These are phyloP conservation scores for Dysmachus trigonus DNA, from an alignment of 2,888 invertebrate genomes.

Conservation along the genomic window DNA sequence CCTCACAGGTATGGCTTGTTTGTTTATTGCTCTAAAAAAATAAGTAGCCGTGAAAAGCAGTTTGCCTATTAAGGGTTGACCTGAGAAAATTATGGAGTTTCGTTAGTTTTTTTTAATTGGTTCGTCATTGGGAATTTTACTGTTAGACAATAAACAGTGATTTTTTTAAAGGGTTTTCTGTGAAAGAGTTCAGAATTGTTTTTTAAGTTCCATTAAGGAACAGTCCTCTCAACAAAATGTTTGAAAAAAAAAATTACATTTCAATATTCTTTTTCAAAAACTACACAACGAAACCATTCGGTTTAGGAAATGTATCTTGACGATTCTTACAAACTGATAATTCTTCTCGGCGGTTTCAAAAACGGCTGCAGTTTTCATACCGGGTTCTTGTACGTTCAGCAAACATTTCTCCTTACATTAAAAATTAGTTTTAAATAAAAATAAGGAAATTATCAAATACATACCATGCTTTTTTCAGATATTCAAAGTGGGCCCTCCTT, in stretches of 20 bases:
- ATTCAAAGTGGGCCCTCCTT: too few species aligned
- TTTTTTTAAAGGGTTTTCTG: not conserved
- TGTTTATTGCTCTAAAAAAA: not conserved
- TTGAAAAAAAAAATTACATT: not conserved
- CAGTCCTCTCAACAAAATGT: too few species aligned
- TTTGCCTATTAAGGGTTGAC: not conserved
- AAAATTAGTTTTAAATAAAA: too few species aligned
- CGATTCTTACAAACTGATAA: not conserved
- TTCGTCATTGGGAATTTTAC: not conserved
- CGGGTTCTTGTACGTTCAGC: too few species aligned
- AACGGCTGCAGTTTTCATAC: too few species aligned
- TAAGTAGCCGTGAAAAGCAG: not conserved
- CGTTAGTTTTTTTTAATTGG: not conserved
- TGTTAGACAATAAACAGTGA: not conserved
- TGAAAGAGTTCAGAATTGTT: not conserved
- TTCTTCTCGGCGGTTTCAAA: not conserved
- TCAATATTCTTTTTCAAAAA: not conserved
- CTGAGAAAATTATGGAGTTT: not conserved
- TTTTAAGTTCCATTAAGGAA: not conserved
- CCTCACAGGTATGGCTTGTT: not conserved
- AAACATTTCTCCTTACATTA: too few species aligned
- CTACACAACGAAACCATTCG: not conserved
- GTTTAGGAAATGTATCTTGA: too few species aligned
- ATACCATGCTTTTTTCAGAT: too few species aligned
- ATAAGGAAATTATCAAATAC: too few species aligned